Conservation (phyloP, 2,113 vertebrate genomes). For the Gopherus evgoodei region DNA sequence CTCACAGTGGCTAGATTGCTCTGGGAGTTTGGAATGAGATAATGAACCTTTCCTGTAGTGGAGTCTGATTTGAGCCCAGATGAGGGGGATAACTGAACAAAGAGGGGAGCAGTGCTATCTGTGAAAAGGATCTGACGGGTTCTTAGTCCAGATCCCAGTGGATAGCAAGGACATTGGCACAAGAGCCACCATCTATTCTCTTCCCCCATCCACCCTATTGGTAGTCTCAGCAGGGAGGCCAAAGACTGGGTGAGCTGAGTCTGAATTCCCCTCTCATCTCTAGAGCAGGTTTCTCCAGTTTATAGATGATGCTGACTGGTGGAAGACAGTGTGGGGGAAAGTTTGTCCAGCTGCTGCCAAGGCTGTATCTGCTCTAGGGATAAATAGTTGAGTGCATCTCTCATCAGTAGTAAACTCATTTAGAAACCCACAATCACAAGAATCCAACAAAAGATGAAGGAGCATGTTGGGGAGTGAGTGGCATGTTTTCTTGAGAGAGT, state of each 20-base stretch:
- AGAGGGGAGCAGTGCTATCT: background rate
- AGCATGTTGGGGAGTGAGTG: background rate
- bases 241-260: background rate
- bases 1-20: background rate
- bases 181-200: background rate
- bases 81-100: background rate
- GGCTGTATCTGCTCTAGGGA: background rate
- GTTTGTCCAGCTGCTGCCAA: background rate
- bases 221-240: background rate
- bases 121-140: background rate
- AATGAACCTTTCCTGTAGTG: background rate
- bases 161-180: background rate
- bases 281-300: background rate
- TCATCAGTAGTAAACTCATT: background rate
- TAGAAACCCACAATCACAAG: background rate
- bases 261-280: background rate
- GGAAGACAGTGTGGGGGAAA: background rate
- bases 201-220: too few relatives aligned
- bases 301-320: accelerated
- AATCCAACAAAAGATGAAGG: background rate
- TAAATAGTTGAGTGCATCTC: background rate
- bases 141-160: background rate
- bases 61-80: background rate
- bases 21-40: background rate
- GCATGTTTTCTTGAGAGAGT: background rate